phyloP scores from a whole-genome alignment of 2,797 vertebrate genomes.

The Pseudochromis fuscus region DNA sequence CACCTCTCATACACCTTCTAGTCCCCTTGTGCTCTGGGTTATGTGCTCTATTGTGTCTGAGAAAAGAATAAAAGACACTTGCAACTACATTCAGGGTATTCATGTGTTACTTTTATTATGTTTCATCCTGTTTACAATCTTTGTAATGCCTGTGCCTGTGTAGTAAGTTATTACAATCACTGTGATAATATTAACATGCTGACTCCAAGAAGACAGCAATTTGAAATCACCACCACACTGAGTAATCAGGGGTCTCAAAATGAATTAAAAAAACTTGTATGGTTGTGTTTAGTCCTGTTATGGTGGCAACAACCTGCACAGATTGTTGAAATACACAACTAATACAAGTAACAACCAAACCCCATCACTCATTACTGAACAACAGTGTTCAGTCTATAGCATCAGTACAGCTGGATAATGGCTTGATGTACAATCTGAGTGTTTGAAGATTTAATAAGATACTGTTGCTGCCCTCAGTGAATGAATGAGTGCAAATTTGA shows the following conservation, averaged over 20 bases:
- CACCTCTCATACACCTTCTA: constrained; percentile 49
- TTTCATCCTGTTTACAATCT: neutral
- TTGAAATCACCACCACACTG: neutral
- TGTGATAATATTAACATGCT: neutral
- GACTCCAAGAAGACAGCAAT: neutral
- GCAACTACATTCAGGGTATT: constrained; percentile 54
- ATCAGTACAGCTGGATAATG: no score
- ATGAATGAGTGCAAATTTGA: no score
- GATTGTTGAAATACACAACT: no score
- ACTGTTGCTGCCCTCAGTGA: no score
- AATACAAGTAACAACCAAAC: no score
- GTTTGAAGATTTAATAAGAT: no score
- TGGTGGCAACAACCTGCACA: no score
- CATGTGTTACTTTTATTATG: constrained; percentile 11
- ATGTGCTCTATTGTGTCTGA: constrained; percentile 81
- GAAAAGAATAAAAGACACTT: constrained; percentile 83
- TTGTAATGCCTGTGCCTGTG: neutral
- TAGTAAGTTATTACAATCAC: neutral
- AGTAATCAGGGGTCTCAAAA: neutral
- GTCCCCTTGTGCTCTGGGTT: constrained; percentile 77
- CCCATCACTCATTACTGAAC: no score
- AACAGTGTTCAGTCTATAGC: no score
- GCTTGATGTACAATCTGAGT: no score
- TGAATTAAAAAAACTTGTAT: no score
- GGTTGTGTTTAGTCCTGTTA: no score